Base-by-base conservation (phyloP, 2,113 vertebrate species). In the Caranx melampygus region DNA sequence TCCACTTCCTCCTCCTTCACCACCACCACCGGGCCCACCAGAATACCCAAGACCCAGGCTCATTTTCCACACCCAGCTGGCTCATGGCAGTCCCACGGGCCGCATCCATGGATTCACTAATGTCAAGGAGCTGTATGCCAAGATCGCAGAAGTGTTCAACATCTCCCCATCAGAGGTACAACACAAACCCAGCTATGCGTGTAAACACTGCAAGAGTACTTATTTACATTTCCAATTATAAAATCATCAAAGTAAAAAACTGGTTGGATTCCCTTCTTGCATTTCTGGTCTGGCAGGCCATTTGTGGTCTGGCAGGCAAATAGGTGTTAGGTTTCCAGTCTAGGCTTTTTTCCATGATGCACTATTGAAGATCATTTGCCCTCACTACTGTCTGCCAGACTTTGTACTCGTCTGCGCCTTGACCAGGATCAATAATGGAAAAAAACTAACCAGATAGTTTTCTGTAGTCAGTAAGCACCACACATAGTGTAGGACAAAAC, bases 71-170 rank as follows among this genome's bases (percentile, higher is more conserved):
- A 96, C 97, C 0, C 98, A 99, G 94, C 95, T 99, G 90, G 98
- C 98, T 15, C 98, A 99, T 0, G 98, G 97, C 65, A 98, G 97
- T 93, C 96, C 97, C 51, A 99, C 97, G 0, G 97, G 94, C 40
- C 95, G 93, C 79, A 99, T 99, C 61, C 97, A 99, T 14, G 97
- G 98, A 71, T 99, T 99, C 92, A 99, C 97, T 81, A 99, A 98
- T 1, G 97, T 99, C 72, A 98, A 97, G 87, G 98, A 99, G 92
- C 96, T 99, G 62, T 99, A 99, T 40, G 90, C 93, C 90, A 99
- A 98, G 95, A 98, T 99, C 1, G 98, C 98, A 0, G 96, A 99
- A 91, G 98, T 97, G 80, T 99, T 99, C 64, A 87, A 94, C 87
- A 99, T 99, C 90, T 97, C 97, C 0, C 95, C 97, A 31, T 97